Base-by-base conservation (phyloP, 2,888 invertebrate species). In the Leptothorax acervorum region DNA sequence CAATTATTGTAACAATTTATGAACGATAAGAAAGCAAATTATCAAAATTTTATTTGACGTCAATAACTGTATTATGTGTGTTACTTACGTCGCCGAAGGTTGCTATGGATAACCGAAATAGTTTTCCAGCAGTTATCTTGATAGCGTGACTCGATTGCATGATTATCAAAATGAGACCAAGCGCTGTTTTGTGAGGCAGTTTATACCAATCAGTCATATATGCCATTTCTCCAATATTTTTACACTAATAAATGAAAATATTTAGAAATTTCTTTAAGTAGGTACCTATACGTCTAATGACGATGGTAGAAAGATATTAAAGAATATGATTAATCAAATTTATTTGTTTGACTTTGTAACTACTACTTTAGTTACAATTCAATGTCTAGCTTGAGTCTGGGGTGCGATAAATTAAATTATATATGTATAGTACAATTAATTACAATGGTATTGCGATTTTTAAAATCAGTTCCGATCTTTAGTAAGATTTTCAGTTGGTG, bases 71-170 rank as follows among this genome's bases (percentile, higher is more conserved):
- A 3, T 9, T 18, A 45, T 15, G 15, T 28, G 55, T 23, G 18
- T 51, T 75, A 75, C 63, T 78, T 39, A 76, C 71, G n/a, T 76
- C 51, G 6, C 53, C 63, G 28, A 51, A 68, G 6, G 62, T 81
- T 62, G 45, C 57, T 12, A 74, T 55, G 8, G 62, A 82, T 9
- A 82, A 55, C 4, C 23, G 65, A 62, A 70, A n/a, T 31, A 90
- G 74, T 76, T 86, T 85, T 35, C 86, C 71, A 15, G 90, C 85
- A 8, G 86, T 88, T 18, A 91, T 86, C 18, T 86, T 86, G 8
- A 85, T 82, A 0, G 87, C 86, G 65, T 74, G 70, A 83, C 86
- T 90, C 9, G 90, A 84, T 65, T 83, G 87, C 12, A 81, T n/a
- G n/a, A n/a, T n/a, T n/a, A n/a, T n/a, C n/a, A n/a, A n/a, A n/a